Evolutionary conservation across 2,888 invertebrate genomes (phyloP).

Genomic region (Limenitis camilla): DNA sequence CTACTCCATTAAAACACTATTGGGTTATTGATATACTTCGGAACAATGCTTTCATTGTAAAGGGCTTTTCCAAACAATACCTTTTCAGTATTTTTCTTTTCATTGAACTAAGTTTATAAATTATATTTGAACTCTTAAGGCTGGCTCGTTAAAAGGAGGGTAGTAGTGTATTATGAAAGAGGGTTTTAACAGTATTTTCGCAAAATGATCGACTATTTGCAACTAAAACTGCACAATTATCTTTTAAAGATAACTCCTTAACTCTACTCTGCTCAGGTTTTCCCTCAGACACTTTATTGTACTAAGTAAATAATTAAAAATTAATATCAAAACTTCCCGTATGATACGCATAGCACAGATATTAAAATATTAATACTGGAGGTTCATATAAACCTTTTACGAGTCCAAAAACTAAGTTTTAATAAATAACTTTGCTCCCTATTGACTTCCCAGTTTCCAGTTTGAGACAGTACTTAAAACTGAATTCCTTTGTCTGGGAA

Average conservation of each 20-base stretch:
- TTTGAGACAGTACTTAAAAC: neutral
- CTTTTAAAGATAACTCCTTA: too few species aligned
- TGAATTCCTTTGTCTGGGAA: neutral
- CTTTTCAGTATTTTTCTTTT: conserved; percentile 5
- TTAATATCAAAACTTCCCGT: too few species aligned
- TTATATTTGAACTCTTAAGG: conserved; percentile 1
- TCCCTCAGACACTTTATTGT: too few species aligned
- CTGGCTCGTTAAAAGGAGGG: neutral
- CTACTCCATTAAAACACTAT: conserved; percentile 6
- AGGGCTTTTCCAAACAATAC: conserved; percentile 1
- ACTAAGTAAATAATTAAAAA: too few species aligned
- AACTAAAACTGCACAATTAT: too few species aligned
- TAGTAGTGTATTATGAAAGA: neutral
- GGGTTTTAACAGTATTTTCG: neutral
- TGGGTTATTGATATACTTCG: conserved; percentile 5
- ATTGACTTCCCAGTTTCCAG: neutral
- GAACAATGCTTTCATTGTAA: conserved; percentile 2
- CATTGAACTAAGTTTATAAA: conserved; percentile 2
- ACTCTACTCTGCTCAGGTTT: too few species aligned
- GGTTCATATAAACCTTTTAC: too few species aligned
- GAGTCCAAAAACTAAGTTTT: too few species aligned
- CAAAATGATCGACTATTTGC: neutral
- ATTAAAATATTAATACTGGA: too few species aligned
- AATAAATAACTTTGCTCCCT: neutral
- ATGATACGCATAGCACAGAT: too few species aligned